A percentile compares a stretch with the other conserved stretches of the same genome.
Conservation (phyloP, 2,113 vertebrate species). For the Zeus faber region DNA sequence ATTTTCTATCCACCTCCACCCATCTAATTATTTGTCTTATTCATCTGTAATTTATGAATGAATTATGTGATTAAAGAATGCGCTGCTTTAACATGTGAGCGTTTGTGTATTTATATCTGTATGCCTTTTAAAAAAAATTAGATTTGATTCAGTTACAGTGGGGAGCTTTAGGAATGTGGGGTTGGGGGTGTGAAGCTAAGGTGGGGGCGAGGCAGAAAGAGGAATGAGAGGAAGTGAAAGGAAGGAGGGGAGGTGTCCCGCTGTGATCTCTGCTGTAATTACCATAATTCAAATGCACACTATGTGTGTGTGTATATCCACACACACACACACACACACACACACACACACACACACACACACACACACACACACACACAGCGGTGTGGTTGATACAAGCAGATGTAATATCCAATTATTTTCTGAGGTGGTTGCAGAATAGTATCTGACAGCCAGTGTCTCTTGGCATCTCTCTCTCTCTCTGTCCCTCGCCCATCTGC, state of each 20-base stretch:
- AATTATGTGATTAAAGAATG: not conserved
- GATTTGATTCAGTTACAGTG: not conserved
- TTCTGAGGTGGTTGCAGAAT: no score
- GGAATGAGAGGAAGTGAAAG: not conserved
- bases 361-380: slow-evolving; percentile 1
- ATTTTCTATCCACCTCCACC: no score
- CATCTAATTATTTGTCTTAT: slow-evolving; percentile 2
- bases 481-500: no score
- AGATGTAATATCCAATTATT: no score
- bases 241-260: not conserved
- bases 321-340: not conserved
- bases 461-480: no score
- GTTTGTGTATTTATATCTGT: not conserved
- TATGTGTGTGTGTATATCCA: no score
- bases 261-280: not conserved
- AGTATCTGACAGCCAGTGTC: no score
- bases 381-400: no score
- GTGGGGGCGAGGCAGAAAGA: no score
- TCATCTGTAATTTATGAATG: not conserved
- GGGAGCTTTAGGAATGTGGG: not conserved
- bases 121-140: not conserved
- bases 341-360: slow-evolving; percentile 1
- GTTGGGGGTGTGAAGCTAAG: no score
- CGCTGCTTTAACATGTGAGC: no score
- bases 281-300: not conserved